Evolutionary conservation across 30 jellyfish, hydroid and myxozoan species (phyloP).

Genomic region (Catostylus mosaicus): DNA sequence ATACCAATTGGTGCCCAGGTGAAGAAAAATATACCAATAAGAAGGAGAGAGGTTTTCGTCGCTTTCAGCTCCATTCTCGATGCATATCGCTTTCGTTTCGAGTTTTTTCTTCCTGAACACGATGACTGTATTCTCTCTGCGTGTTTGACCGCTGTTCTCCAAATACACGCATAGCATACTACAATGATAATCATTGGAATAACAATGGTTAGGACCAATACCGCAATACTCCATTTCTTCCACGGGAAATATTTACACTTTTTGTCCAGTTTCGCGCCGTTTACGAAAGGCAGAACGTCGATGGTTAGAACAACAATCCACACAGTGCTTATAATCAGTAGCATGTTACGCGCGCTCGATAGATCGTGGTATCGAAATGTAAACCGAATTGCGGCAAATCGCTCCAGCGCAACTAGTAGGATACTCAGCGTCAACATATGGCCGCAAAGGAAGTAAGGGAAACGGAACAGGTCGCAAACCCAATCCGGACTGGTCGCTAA

Average conservation of each 20-base stretch:
- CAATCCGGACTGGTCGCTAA: conserved; percentile 30
- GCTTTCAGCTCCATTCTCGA: conserved; percentile 40
- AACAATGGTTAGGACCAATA: conserved; percentile 27
- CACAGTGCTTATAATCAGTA: not conserved
- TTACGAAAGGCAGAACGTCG: conserved; percentile 39
- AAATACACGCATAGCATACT: conserved; percentile 18
- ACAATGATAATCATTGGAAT: conserved; percentile 25
- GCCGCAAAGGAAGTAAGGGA: conserved; percentile 64
- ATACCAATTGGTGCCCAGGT: conserved; percentile 75
- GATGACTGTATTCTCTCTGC: conserved; percentile 13
- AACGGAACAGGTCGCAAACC: conserved; percentile 59
- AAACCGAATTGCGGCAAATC: conserved; percentile 29
- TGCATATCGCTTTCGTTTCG: not conserved
- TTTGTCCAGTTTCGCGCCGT: conserved; percentile 1
- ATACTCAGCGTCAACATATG: conserved; percentile 52
- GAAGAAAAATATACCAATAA: conserved; percentile 43
- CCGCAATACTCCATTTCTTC: conserved; percentile 58
- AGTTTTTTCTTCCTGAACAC: not conserved
- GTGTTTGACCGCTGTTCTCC: conserved; percentile 43
- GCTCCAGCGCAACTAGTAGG: conserved; percentile 38
- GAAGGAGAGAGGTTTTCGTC: conserved; percentile 47
- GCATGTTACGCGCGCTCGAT: conserved; percentile 11
- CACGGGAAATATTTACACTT: conserved; percentile 48
- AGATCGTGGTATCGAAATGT: conserved; percentile 22
- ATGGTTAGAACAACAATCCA: conserved; percentile 32